phyloP scores from a whole-genome alignment of 2,797 vertebrate species.

The Cynopterus sphinx region DNA sequence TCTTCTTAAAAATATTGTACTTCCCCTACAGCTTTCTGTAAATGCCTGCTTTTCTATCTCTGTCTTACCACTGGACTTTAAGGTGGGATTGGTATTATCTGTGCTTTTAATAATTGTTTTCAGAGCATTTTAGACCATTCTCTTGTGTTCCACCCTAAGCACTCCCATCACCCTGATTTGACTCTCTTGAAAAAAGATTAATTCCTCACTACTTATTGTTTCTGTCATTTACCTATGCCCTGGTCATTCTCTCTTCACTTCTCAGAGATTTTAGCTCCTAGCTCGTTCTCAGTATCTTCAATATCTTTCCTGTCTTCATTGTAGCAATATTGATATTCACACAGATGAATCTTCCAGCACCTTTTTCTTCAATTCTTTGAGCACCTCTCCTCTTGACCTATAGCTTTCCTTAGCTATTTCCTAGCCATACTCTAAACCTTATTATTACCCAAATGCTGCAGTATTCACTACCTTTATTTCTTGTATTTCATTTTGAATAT shows the following conservation, averaged over 20 bases:
- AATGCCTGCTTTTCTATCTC: background rate
- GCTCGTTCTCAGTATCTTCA: background rate
- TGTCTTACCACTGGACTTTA: background rate
- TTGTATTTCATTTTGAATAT: background rate
- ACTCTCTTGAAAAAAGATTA: background rate
- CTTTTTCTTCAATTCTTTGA: background rate
- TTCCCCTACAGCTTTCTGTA: background rate
- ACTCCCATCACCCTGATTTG: background rate
- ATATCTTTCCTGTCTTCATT: background rate
- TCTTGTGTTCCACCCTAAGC: background rate
- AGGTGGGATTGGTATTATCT: no score
- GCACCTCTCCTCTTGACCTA: background rate
- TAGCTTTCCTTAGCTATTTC: background rate
- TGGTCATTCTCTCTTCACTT: background rate
- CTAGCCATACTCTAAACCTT: background rate
- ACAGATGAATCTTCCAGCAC: background rate
- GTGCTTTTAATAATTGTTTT: background rate
- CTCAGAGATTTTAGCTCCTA: background rate
- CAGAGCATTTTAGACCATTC: background rate
- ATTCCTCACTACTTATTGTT: background rate
- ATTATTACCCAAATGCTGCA: background rate
- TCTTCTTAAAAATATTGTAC: background rate
- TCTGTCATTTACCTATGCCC: background rate
- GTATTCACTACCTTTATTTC: background rate
- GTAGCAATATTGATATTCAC: background rate